phyloP scores from a whole-genome alignment of 2,888 invertebrate species.

The Epinotia bilunana region DNA sequence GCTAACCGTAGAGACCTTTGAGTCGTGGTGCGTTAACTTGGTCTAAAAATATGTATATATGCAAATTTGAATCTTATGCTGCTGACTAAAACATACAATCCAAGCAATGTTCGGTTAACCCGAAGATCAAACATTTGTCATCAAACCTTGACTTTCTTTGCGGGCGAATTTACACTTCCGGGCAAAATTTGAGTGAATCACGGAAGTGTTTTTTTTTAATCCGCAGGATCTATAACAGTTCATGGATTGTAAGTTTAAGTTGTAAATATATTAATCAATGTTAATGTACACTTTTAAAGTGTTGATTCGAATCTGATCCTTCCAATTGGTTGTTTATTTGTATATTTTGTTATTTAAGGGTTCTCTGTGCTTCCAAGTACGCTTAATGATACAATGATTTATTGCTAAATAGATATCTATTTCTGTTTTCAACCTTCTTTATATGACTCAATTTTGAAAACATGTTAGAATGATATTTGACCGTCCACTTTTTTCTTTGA shows the following conservation, averaged over 20 bases:
- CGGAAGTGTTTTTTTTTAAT: not conserved
- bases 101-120: not conserved
- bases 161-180: not conserved
- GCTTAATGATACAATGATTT: not conserved
- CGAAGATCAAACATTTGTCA: no score
- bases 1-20: not conserved
- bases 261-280: slow-evolving; percentile 13
- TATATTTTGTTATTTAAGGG: slow-evolving; percentile 33
- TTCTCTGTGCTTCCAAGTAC: slow-evolving; percentile 14
- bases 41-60: not conserved
- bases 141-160: not conserved
- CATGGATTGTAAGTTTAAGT: not conserved
- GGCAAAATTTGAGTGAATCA: not conserved
- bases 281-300: slow-evolving; percentile 23
- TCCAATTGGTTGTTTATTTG: slow-evolving; percentile 37
- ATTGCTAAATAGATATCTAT: not conserved
- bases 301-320: slow-evolving; percentile 23
- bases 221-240: not conserved
- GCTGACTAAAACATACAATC: not conserved
- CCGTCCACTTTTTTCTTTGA: not conserved
- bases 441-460: not conserved
- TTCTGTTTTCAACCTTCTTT: not conserved
- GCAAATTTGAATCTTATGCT: slow-evolving; percentile 4
- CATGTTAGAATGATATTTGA: not conserved
- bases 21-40: not conserved